A percentile compares a stretch with the other conserved stretches of the same genome.
These are phyloP conservation scores for Potamilus streckersoni DNA, from an alignment of 1,140 invertebrate species.

Conservation along the genomic window DNA sequence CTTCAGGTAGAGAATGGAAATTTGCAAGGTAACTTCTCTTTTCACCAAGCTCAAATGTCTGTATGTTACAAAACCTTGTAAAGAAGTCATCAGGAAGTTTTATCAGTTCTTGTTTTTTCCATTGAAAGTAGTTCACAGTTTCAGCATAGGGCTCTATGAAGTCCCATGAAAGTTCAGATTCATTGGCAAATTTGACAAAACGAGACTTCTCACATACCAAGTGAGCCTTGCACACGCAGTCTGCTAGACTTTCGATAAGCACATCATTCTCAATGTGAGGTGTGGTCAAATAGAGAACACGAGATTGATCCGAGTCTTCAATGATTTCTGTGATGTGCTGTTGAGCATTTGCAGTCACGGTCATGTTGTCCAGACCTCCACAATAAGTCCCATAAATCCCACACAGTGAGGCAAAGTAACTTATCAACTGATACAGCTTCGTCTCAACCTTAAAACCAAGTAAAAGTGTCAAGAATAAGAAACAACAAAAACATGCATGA, in stretches of 20 bases:
- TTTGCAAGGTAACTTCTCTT: conserved; percentile 15
- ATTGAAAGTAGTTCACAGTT: conserved; percentile 41
- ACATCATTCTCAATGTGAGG: conserved; percentile 12
- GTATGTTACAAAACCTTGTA: conserved; percentile 46
- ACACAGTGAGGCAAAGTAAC: conserved; percentile 38
- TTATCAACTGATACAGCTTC: conserved; percentile 32
- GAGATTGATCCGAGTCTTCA: conserved; percentile 11
- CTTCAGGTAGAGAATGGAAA: conserved; percentile 32
- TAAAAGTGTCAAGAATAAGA: conserved; percentile 1
- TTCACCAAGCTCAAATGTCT: conserved; percentile 35
- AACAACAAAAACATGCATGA: conserved; percentile 1
- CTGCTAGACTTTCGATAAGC: conserved; percentile 9
- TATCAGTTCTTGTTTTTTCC: conserved; percentile 22
- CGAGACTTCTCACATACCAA: background rate
- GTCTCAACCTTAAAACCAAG: conserved; percentile 26
- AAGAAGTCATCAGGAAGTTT: conserved; percentile 45
- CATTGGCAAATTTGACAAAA: background rate
- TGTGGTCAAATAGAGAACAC: conserved; percentile 1
- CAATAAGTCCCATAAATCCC: conserved; percentile 34
- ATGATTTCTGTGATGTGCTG: conserved; percentile 23
- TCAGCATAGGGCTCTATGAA: conserved; percentile 47
- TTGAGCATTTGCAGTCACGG: background rate
- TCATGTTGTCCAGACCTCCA: conserved; percentile 27
- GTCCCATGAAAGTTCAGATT: conserved; percentile 19
- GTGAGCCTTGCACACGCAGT: conserved; percentile 41